Conservation (phyloP, 2,113 vertebrate genomes). For the Antigone vipio region DNA sequence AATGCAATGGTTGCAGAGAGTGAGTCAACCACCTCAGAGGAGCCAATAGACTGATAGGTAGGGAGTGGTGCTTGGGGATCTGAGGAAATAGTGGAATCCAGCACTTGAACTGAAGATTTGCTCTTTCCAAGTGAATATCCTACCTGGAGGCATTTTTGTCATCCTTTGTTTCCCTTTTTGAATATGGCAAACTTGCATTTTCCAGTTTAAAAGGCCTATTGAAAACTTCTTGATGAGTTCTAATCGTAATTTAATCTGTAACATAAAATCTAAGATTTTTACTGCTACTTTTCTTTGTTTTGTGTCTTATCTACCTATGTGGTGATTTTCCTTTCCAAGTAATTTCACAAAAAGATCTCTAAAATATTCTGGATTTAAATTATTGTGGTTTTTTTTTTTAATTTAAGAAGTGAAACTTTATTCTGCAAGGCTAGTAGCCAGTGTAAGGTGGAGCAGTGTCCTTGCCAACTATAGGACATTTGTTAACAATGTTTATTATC, state of each 20-base stretch:
- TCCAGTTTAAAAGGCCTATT: neutral
- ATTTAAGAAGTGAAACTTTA: slow-evolving; percentile 44
- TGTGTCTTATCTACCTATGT: neutral
- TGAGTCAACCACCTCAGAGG: neutral
- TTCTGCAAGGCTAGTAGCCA: slow-evolving; percentile 37
- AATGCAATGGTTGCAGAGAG: neutral
- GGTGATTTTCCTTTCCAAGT: neutral
- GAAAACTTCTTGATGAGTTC: neutral
- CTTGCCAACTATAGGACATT: slow-evolving; percentile 41
- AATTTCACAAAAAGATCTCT: slow-evolving; percentile 24
- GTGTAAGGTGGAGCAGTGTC: neutral
- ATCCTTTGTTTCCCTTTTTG: neutral
- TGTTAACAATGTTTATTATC: slow-evolving; percentile 74
- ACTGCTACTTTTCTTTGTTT: neutral
- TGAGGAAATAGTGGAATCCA: neutral
- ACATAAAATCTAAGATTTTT: neutral
- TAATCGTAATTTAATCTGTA: neutral
- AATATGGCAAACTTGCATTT: neutral
- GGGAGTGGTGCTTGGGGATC: neutral
- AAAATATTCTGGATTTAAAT: slow-evolving; percentile 12
- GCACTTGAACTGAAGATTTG: neutral
- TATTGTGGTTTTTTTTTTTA: neutral
- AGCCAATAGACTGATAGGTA: neutral
- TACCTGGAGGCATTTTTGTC: neutral
- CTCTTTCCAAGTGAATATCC: neutral